These are phyloP conservation scores for Micrastur ruficollis DNA, from an alignment of 2,797 vertebrate species.

Conservation along the genomic window DNA sequence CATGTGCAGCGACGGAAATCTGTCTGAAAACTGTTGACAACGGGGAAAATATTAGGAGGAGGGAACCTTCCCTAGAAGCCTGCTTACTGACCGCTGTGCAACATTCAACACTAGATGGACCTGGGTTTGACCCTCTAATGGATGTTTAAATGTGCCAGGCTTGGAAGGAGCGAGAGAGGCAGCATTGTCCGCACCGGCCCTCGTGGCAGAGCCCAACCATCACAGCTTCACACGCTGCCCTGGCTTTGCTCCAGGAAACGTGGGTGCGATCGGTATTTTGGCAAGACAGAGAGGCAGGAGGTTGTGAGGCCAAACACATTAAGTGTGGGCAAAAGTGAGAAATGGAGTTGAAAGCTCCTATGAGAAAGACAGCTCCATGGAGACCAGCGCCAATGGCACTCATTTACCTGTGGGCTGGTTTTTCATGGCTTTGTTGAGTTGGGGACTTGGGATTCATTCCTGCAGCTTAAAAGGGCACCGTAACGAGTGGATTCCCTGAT, in stretches of 20 bases:
- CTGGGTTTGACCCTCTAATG: accelerated
- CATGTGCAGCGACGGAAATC: not conserved
- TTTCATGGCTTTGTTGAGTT: not conserved
- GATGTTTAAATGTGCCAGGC: not conserved
- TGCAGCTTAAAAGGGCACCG: not conserved
- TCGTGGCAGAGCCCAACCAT: not conserved
- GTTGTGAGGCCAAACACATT: not conserved
- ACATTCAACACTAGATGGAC: not conserved
- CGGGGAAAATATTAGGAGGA: not conserved
- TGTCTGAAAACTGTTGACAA: not conserved
- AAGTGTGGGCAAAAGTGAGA: not conserved
- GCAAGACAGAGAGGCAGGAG: not conserved
- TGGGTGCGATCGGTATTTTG: not conserved
- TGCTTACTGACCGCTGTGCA: not conserved
- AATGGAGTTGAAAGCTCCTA: not conserved
- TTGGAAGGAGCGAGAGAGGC: not conserved
- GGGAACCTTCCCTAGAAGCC: not conserved
- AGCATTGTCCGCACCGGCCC: not conserved
- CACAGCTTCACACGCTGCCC: not conserved
- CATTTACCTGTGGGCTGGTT: accelerated
- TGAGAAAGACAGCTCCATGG: not conserved
- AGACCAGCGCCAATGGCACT: not conserved
- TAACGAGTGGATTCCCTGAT: not conserved
- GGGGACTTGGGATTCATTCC: not conserved
- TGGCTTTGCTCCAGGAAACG: not conserved